phyloP scores from a whole-genome alignment of 2,888 invertebrate genomes.

The Lasioglossum leucozonium region DNA sequence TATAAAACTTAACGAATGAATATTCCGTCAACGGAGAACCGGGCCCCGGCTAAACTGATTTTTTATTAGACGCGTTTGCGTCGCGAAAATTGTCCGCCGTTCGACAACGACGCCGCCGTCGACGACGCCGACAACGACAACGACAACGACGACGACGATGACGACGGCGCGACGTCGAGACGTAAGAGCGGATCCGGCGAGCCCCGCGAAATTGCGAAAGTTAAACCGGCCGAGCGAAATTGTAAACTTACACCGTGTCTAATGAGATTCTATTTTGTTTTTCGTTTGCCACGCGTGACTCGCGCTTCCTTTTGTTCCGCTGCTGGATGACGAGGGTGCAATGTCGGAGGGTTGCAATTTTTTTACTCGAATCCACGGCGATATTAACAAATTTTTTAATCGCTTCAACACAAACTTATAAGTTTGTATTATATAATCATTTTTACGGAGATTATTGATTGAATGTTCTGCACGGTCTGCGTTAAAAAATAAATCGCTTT shows the following conservation, averaged over 20 bases:
- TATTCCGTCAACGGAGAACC: slow-evolving; percentile 34
- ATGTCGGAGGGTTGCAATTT: neutral
- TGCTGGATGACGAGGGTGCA: neutral
- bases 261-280: slow-evolving; percentile 13
- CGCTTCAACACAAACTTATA: neutral
- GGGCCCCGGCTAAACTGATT: slow-evolving; percentile 27
- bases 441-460: neutral
- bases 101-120: neutral
- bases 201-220: slow-evolving; percentile 46
- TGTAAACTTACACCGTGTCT: slow-evolving; percentile 19
- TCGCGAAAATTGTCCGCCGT: slow-evolving; percentile 20
- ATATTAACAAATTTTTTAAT: neutral
- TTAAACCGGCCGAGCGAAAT: slow-evolving; percentile 43
- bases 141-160: neutral
- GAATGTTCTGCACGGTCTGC: neutral
- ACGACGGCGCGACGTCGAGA: neutral
- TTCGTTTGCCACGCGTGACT: slow-evolving; percentile 1
- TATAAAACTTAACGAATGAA: slow-evolving; percentile 45
- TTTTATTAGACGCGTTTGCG: slow-evolving; percentile 37
- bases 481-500: neutral
- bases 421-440: neutral
- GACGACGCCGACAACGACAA: neutral
- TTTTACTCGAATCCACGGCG: neutral
- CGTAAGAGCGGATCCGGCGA: neutral
- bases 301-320: neutral